These are phyloP conservation scores for Melipona quadrifasciata DNA, from an alignment of 1,140 invertebrate genomes.

Conservation along the genomic window DNA sequence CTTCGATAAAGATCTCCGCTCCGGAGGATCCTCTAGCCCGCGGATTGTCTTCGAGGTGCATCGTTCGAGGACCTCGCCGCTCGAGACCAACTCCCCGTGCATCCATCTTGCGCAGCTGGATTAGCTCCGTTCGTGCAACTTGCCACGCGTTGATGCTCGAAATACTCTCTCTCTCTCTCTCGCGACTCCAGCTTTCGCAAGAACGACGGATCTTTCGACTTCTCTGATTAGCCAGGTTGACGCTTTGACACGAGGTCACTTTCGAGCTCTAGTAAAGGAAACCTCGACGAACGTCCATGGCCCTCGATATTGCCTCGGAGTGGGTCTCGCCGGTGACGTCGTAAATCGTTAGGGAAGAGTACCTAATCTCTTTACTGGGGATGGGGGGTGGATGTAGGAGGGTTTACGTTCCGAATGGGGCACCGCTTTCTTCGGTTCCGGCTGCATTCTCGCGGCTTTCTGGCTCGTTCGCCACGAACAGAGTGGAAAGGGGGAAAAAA, in stretches of 20 bases:
- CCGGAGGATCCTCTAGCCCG: not conserved
- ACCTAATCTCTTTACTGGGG: constrained; percentile 21
- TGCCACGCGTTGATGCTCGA: not conserved
- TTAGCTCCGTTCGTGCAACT: not conserved
- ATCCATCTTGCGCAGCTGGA: not conserved
- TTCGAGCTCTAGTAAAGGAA: too few species aligned
- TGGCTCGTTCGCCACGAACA: not conserved
- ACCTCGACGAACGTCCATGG: too few species aligned
- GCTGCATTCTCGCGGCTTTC: not conserved
- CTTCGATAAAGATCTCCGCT: constrained; percentile 5
- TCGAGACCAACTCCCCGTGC: not conserved
- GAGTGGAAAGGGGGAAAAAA: not conserved
- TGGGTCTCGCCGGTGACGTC: too few species aligned
- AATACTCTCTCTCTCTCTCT: not conserved
- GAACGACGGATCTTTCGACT: not conserved
- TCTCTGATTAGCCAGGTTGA: too few species aligned
- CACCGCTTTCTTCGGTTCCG: constrained; percentile 3
- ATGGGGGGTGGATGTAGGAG: not conserved
- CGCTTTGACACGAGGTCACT: too few species aligned
- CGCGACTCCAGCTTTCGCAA: too few species aligned
- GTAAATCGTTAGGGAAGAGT: not conserved
- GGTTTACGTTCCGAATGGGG: constrained; percentile 19
- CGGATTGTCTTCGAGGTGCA: too few species aligned
- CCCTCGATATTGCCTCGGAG: too few species aligned
- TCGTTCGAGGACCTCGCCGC: too few species aligned